These are phyloP conservation scores for Epizoanthus illoricatus DNA, from an alignment of 92 coral and sea anemone species.

Conservation along the genomic window DNA sequence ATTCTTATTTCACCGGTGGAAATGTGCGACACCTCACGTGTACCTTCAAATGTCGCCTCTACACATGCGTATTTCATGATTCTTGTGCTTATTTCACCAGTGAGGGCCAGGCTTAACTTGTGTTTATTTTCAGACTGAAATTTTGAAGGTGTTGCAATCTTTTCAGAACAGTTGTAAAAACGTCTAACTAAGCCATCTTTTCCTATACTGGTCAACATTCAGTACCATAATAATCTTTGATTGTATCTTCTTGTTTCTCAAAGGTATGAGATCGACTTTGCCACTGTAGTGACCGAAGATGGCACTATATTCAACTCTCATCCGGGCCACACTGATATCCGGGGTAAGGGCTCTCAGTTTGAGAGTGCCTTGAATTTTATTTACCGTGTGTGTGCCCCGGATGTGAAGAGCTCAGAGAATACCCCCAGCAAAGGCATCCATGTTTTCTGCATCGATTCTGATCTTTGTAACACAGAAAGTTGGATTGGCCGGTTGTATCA, in stretches of 20 bases:
- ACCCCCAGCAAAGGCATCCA: constrained; percentile 19
- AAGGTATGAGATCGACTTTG: constrained; percentile 51
- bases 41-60: too few species aligned
- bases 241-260: not conserved
- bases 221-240: not conserved
- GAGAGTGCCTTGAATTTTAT: constrained; percentile 53
- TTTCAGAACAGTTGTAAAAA: too few species aligned
- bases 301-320: constrained; percentile 44
- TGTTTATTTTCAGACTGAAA: too few species aligned
- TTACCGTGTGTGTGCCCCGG: constrained; percentile 20
- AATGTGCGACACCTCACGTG: too few species aligned
- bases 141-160: too few species aligned
- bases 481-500: constrained; percentile 30
- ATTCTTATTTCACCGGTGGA: too few species aligned
- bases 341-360: constrained; percentile 58
- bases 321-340: constrained; percentile 44
- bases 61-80: too few species aligned
- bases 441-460: constrained; percentile 42
- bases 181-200: too few species aligned
- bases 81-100: too few species aligned
- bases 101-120: too few species aligned
- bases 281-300: constrained; percentile 56
- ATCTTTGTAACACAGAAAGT: constrained; percentile 8
- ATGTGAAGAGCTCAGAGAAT: constrained; percentile 2
- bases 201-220: too few species aligned